Base-by-base conservation (phyloP, 2,888 invertebrate genomes). In the Nomada fucata region DNA sequence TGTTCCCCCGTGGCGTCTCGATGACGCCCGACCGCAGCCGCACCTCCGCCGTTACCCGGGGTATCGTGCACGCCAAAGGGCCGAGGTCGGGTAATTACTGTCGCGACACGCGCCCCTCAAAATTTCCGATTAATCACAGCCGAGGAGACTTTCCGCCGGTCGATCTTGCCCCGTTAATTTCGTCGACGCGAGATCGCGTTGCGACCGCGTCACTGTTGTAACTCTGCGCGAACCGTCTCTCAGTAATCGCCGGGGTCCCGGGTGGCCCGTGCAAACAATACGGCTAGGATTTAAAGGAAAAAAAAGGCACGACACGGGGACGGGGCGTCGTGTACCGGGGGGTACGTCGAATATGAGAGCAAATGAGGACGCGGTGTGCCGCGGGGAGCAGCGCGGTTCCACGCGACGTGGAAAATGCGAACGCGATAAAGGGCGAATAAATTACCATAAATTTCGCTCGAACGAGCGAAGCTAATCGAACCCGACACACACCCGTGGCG, bases 1-100 rank as follows among this genome's bases (percentile, higher is more conserved):
- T 76, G 85, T 79, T 47, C 85, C 79, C 60, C 75, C 75, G 69
- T 76, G 73, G 84, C 76, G 82, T 86, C 81, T 88, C 88, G 83
- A 89, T 88, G 77, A 79, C 75, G 11, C 69, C 82, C 82, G 84
- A 88, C 84, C 83, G 47, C 81, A 72, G 52, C 72, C 59, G 59
- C 71, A 67, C 76, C 69, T 72, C 42, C 26, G 23, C 11, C 60
- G 71, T 59, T 60, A 53, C 63, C n/a, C n/a, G 50, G 72, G 57
- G 47, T 23, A 82, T 82, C 71, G 70, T 61, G 55, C 74, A 36
- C 50, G 63, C 55, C 78, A 72, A 53, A 77, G 65, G 67, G 50
- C 55, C 55, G 20, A 36, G 79, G n/a, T 20, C 65, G 69, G 61
- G 79, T 84, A 84, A 84, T 84, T 84, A 83, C 83, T 73, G 75